phyloP scores from a whole-genome alignment of 1,140 invertebrate genomes.

The Ladona fulva region DNA sequence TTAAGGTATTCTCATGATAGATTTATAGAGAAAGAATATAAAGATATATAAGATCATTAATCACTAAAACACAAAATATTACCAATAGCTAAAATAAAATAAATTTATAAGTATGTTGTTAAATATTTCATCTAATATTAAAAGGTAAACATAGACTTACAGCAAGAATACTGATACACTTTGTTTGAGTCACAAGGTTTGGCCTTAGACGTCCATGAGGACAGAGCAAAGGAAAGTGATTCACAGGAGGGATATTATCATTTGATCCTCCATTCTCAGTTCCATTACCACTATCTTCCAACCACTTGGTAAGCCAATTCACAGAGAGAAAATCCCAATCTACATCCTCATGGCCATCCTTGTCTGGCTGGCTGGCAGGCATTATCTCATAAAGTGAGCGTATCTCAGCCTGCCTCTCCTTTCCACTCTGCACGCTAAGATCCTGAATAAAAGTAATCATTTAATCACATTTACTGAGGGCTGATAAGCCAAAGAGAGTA shows the following conservation, averaged over 20 bases:
- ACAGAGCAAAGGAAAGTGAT: constrained; percentile 41
- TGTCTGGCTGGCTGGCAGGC: not conserved
- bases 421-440: constrained; percentile 39
- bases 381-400: constrained; percentile 26
- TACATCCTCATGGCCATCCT: constrained; percentile 13
- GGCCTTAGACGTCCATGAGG: constrained; percentile 40
- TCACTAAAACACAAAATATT: too few species aligned
- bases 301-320: constrained; percentile 43
- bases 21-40: too few species aligned
- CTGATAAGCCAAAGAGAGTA: constrained; percentile 14
- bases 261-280: not conserved
- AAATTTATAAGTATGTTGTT: too few species aligned
- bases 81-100: too few species aligned
- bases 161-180: constrained; percentile 32
- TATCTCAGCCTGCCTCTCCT: constrained; percentile 32
- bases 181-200: constrained; percentile 34
- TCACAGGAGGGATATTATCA: constrained; percentile 33
- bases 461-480: not conserved
- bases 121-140: too few species aligned
- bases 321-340: constrained; percentile 42
- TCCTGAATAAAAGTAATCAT: constrained; percentile 29
- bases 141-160: constrained; percentile 28
- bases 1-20: too few species aligned
- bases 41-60: too few species aligned
- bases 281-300: constrained; percentile 27